Conservation (phyloP, 2,888 invertebrate genomes). For the Tetragnatha montana region DNA sequence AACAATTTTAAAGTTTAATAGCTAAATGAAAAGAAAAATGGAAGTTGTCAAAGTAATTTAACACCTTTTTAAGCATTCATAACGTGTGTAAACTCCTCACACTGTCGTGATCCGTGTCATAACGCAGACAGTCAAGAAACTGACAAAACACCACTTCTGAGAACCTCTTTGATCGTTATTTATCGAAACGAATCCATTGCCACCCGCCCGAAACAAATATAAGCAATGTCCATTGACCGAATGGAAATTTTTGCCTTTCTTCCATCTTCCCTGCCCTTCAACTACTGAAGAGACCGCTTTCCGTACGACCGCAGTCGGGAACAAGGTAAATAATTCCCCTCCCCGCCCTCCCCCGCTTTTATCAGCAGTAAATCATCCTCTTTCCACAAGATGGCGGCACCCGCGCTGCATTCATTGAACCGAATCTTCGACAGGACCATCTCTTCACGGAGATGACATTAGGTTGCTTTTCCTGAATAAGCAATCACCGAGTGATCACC, state of each 20-base stretch:
- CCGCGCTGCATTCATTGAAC: conserved; percentile 56
- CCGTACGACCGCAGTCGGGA: conserved; percentile 21
- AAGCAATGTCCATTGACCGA: not conserved
- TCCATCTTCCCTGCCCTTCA: conserved; percentile 22
- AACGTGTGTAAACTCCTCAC: not conserved
- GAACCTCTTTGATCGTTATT: not conserved
- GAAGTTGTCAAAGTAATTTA: no score
- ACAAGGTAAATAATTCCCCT: conserved; percentile 30
- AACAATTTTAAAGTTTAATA: no score
- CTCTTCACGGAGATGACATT: conserved; percentile 48
- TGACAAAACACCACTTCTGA: not conserved
- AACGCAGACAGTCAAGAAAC: not conserved
- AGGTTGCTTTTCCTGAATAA: conserved; percentile 36
- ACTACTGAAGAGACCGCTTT: not conserved
- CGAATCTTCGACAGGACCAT: conserved; percentile 43
- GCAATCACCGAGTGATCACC: conserved; percentile 42
- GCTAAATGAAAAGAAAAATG: no score
- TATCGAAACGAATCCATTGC: conserved; percentile 6
- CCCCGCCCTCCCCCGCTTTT: not conserved
- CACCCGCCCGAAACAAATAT: conserved; percentile 15
- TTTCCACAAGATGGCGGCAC: conserved; percentile 64
- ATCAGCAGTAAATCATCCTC: conserved; percentile 37
- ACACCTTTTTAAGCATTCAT: no score
- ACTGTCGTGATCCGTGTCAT: not conserved
- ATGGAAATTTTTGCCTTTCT: conserved; percentile 31